phyloP scores from a whole-genome alignment of 2,888 invertebrate genomes.

The Gordius sp. region DNA sequence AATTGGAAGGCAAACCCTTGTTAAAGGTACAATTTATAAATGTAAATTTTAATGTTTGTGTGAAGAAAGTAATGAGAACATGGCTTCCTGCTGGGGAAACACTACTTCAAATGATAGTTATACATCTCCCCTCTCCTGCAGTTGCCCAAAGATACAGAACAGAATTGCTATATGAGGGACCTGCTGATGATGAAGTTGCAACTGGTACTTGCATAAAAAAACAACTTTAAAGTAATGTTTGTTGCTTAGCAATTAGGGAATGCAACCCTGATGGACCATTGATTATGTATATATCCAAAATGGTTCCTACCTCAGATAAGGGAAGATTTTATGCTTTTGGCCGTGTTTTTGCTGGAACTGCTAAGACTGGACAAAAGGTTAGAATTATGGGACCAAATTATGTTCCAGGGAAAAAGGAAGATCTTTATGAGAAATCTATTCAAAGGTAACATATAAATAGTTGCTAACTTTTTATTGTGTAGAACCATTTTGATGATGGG shows the following conservation, averaged over 20 bases:
- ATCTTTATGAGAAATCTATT: slow-evolving; percentile 90
- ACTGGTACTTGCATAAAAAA: slow-evolving; percentile 35
- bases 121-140: slow-evolving; percentile 93
- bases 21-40: no score
- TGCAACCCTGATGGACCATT: slow-evolving; percentile 88
- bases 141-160: slow-evolving; percentile 95
- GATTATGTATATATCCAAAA: slow-evolving; percentile 99
- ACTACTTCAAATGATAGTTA: slow-evolving; percentile 98
- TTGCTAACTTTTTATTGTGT: slow-evolving; percentile 19
- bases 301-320: slow-evolving; percentile 99
- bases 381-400: slow-evolving; percentile 99
- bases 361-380: slow-evolving; percentile 37
- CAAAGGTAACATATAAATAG: slow-evolving; percentile 37
- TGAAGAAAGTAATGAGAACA: slow-evolving; percentile 84
- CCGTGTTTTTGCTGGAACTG: slow-evolving; percentile 80
- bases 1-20: slow-evolving; percentile 76
- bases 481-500: slow-evolving; percentile 99
- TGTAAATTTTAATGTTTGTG: slow-evolving; percentile 17
- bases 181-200: slow-evolving; percentile 77
- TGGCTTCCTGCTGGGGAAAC: slow-evolving; percentile 99
- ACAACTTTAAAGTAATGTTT: slow-evolving; percentile 20
- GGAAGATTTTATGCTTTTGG: slow-evolving; percentile 99
- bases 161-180: slow-evolving; percentile 98
- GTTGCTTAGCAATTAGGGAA: slow-evolving; percentile 39
- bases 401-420: slow-evolving; percentile 88